Conservation (phyloP, 2,797 vertebrate species). For the Parambassis ranga region DNA sequence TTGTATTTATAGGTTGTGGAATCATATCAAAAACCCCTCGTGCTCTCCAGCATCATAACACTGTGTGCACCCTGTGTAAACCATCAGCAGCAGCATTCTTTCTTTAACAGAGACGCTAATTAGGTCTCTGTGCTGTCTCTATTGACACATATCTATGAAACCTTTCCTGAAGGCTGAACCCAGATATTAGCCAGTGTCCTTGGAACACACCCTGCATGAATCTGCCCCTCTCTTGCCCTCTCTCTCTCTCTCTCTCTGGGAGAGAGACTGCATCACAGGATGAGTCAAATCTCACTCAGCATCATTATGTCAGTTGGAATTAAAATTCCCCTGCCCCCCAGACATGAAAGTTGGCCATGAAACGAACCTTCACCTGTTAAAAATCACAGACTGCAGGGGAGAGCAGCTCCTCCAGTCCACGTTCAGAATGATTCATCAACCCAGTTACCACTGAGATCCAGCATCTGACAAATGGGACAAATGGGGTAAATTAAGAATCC, state of each 20-base stretch:
- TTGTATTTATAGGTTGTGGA: no score
- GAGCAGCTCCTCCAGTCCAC: slow-evolving; percentile 5
- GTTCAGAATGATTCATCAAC: slow-evolving; percentile 43
- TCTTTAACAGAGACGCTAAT: neutral
- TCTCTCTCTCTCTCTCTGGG: no score
- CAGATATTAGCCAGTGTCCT: slow-evolving; percentile 6
- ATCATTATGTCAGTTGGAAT: slow-evolving; percentile 39
- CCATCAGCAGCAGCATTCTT: neutral
- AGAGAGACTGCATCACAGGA: slow-evolving; percentile 20
- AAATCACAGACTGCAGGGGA: neutral
- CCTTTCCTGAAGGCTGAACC: neutral
- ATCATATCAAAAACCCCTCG: neutral
- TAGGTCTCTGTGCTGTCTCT: neutral
- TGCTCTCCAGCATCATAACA: neutral
- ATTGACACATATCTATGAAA: slow-evolving; percentile 3
- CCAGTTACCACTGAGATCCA: slow-evolving; percentile 36
- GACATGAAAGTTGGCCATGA: neutral
- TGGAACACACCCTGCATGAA: slow-evolving; percentile 20
- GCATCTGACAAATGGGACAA: slow-evolving; percentile 68
- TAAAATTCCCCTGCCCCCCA: neutral
- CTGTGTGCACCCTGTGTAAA: neutral
- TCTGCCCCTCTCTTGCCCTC: no score
- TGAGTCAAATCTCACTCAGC: slow-evolving; percentile 30
- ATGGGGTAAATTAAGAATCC: slow-evolving; percentile 66
- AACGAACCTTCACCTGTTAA: slow-evolving; percentile 41